Base-by-base conservation (phyloP, 2,113 vertebrate species). In the Epinephelus cyanopodus region DNA sequence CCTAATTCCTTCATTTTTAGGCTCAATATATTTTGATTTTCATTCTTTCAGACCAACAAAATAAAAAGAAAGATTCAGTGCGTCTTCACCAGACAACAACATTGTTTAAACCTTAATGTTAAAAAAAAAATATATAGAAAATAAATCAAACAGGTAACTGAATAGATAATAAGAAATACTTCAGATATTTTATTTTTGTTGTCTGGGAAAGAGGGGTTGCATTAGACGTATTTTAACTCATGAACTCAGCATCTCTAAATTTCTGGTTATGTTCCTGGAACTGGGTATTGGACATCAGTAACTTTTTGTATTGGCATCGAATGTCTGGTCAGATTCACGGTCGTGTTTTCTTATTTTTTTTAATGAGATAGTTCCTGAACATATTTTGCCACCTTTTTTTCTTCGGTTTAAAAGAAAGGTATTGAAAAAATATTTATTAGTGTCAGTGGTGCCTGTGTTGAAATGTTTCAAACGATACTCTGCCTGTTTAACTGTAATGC, bases 181-280 rank as follows among this genome's bases (percentile, higher is more conserved):
- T 10, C 1, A 8, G 42, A 11, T 42, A 42, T 42, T 42, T 42
- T 42, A 42, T 42, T 42, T 42, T 42, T 42, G 42, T 9, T 42
- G 8, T 42, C 8, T 42, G 42, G 11, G 42, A 42, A 42, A 42
- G 39, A 42, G 39, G 39, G 39, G 39, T 42, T 42, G 2, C 42
- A 42, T 10, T 42, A 19, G 1, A 0, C 11, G 18, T 3, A 5
- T 23, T 37, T 52, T 39, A 14, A 25, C 47, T 53, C 47, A 0
- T 53, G 72, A 39, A 29, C 5, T 37, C 4, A 37, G 33, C 33
- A 37, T 39, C 48, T 19, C 3, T 45, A 14, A 65, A 42, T 54
- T 25, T 47, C 39, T 37, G 7, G 42, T 15, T 60, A 21, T 62
- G 21, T 74, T 75, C 60, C 45, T 74, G 21, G 27, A 74, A 74